A percentile compares a stretch with the other conserved stretches of the same genome.
These are phyloP conservation scores for Huso huso DNA, from an alignment of 2,797 vertebrate species.

Conservation along the genomic window DNA sequence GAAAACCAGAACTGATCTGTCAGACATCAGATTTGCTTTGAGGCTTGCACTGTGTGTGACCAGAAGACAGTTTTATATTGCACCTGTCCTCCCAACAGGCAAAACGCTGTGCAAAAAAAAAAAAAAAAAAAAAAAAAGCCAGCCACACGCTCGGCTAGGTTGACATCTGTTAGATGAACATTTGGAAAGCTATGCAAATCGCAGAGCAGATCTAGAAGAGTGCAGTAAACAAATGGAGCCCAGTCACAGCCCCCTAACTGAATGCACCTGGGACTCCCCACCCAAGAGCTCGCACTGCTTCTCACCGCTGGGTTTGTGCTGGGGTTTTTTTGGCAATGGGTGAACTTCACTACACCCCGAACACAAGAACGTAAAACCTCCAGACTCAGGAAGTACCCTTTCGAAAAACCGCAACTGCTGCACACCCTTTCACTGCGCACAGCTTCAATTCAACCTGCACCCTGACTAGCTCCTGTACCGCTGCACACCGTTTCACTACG, in stretches of 20 bases:
- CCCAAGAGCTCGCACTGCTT: neutral
- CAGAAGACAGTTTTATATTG: too few species aligned
- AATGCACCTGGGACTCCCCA: constrained; percentile 15
- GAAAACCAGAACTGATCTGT: too few species aligned
- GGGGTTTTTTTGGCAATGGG: neutral
- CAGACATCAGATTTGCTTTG: too few species aligned
- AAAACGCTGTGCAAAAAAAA: too few species aligned
- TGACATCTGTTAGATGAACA: constrained; percentile 25
- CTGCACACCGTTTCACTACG: too few species aligned
- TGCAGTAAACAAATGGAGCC: neutral
- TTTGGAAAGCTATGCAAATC: constrained; percentile 12
- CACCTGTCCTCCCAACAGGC: too few species aligned
- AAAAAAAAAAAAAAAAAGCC: too few species aligned
- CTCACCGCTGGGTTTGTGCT: neutral
- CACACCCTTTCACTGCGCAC: neutral
- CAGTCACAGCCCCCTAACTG: neutral
- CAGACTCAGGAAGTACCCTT: constrained; percentile 12
- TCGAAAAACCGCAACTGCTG: neutral
- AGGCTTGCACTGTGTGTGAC: too few species aligned
- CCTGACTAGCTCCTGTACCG: too few species aligned
- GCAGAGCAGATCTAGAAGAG: constrained; percentile 33
- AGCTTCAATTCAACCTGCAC: too few species aligned
- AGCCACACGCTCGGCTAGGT: constrained; percentile 8
- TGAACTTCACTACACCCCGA: neutral
- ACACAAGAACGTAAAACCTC: neutral